These are phyloP conservation scores for Premnoplex brunnescens DNA, from an alignment of 2,797 vertebrate genomes.

Conservation along the genomic window DNA sequence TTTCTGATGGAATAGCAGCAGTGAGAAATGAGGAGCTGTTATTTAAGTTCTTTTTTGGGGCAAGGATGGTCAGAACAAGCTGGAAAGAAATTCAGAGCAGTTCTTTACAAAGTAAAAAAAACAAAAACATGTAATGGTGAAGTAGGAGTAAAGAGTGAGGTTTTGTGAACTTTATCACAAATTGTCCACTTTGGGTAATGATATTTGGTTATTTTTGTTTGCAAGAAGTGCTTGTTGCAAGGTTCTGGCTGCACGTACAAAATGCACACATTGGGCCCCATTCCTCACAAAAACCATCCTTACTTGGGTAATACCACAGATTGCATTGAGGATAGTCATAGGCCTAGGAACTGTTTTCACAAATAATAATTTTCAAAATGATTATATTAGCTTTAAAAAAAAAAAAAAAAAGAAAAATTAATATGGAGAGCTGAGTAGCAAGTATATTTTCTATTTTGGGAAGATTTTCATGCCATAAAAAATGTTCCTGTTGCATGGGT, in stretches of 20 bases:
- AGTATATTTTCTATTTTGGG: not conserved
- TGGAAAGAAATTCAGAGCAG: not conserved
- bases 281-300: not conserved
- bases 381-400: not conserved
- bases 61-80: not conserved
- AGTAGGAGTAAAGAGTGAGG: not conserved
- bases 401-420: not conserved
- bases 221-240: not conserved
- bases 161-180: not conserved
- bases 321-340: not conserved
- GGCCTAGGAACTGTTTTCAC: not conserved
- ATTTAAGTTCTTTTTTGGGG: not conserved
- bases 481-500: not conserved
- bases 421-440: not conserved
- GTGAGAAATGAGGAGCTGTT: not conserved
- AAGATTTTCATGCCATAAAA: not conserved
- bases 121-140: not conserved
- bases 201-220: not conserved
- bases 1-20: conserved; percentile 1
- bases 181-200: not conserved
- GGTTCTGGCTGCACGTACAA: not conserved
- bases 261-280: not conserved
- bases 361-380: not conserved
- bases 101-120: not conserved
- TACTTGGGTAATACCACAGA: not conserved